Percentiles rank a stretch among this genome's conserved stretches.
These are phyloP conservation scores for Busseola fusca DNA, from an alignment of 2,888 invertebrate genomes.

Conservation along the genomic window DNA sequence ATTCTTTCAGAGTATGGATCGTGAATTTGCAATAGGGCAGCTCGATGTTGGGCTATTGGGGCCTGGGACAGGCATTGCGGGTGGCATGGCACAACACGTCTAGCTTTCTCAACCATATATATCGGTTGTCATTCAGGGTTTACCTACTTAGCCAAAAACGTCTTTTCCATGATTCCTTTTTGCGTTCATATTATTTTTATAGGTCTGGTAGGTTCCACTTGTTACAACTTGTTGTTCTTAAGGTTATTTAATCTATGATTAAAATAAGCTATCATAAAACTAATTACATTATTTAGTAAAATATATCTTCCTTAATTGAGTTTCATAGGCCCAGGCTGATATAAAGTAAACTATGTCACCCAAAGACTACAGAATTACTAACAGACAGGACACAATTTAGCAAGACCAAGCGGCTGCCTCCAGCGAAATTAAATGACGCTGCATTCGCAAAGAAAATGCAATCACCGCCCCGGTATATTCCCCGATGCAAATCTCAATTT, in stretches of 20 bases:
- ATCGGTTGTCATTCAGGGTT: not conserved
- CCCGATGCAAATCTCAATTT: conserved; percentile 88
- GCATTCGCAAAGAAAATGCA: conserved; percentile 88
- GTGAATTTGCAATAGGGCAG: too few relatives aligned
- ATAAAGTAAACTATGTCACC: conserved; percentile 58
- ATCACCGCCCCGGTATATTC: conserved; percentile 84
- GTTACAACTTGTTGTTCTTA: not conserved
- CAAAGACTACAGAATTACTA: conserved; percentile 66
- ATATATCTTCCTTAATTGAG: conserved; percentile 31
- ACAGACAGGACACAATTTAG: conserved; percentile 77
- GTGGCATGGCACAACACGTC: not conserved
- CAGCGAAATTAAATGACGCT: conserved; percentile 85
- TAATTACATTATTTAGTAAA: not conserved
- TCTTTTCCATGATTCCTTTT: not conserved
- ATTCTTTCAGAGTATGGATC: not conserved
- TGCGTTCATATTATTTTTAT: not conserved
- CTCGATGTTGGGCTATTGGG: too few relatives aligned
- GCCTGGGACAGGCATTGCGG: not conserved
- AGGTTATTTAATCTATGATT: not conserved
- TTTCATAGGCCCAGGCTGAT: conserved; percentile 44
- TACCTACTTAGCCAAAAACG: not conserved
- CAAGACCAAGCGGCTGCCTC: conserved; percentile 77
- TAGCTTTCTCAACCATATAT: not conserved
- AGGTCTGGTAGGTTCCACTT: not conserved
- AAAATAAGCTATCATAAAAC: not conserved